phyloP scores from a whole-genome alignment of 1,140 invertebrate genomes.

The Psilanteris sp. region DNA sequence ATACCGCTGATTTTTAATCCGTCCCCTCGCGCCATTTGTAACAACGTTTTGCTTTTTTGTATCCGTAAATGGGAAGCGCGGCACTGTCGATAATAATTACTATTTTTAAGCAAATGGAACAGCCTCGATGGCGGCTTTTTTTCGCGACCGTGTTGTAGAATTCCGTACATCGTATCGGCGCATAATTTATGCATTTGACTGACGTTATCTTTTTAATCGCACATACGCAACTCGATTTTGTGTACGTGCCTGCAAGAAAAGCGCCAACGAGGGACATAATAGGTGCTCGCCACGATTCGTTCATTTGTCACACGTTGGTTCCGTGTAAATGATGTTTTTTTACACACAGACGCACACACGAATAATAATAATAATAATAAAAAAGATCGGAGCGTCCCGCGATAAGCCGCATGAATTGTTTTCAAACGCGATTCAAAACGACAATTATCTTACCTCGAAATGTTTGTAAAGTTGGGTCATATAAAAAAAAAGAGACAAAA shows the following conservation, averaged over 20 bases:
- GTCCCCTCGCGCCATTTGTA: constrained; percentile 16
- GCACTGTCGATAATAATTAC: constrained; percentile 47
- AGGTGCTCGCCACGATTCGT: constrained; percentile 49
- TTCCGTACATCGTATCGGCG: constrained; percentile 28
- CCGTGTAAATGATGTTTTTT: constrained; percentile 16
- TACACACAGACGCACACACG: too few relatives aligned
- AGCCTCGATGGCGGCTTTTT: constrained; percentile 6
- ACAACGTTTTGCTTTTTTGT: constrained; percentile 49
- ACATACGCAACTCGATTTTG: constrained; percentile 47
- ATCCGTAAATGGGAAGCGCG: constrained; percentile 8
- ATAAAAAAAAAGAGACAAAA: too few relatives aligned
- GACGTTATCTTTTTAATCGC: constrained; percentile 59
- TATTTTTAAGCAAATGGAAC: constrained; percentile 52
- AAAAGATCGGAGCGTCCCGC: constrained; percentile 28
- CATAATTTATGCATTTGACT: constrained; percentile 57
- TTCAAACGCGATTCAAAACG: constrained; percentile 22
- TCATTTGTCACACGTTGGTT: constrained; percentile 56
- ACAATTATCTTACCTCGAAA: constrained; percentile 9
- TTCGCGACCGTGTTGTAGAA: constrained; percentile 9
- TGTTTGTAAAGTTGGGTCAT: not conserved
- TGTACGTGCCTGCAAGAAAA: constrained; percentile 40
- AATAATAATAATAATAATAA: too few relatives aligned
- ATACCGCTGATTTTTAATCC: too few relatives aligned
- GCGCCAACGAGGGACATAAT: constrained; percentile 39
- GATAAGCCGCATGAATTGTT: constrained; percentile 57